Evolutionary conservation across 2,888 invertebrate genomes (phyloP), one percentile per base, ranked within the genome.

Genomic region (Zele albiditarsus): DNA sequence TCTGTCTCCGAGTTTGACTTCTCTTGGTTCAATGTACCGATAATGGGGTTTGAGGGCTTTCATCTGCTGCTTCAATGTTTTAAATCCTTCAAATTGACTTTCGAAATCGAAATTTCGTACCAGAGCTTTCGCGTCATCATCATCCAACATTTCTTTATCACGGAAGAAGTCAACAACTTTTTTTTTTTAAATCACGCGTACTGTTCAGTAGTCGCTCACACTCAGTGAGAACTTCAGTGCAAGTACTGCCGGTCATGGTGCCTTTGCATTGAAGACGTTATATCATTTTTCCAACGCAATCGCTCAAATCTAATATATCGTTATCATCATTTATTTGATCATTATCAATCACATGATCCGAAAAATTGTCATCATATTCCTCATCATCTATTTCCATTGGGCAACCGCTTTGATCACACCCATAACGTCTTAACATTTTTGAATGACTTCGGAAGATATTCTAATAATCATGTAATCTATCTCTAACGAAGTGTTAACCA

Each of bases 221-320:
- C 63, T 67, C 69, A 28, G 68, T 74, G 3, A 76, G 14, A 62
- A 78, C 46, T 28, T 58, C 27, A 10, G 31, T 68, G 12, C 74
- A 53, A 38, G 63, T 63, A 31, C 31, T 75, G 8, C 60, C 71
- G 38, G 79, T 79, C 77, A 79, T 75, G 5, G 79, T 73, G 14
- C 66, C 46, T 27, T 77, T 68, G 23, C 75, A 68, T 57, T 77
- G 76, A 42, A 79, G 65, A 27, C 38, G n/a, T 20, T 20, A 12
- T 25, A 67, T 25, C 67, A 67, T 67, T 46, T 42, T 31, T 12
- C 42, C 14, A 12, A 42, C 46, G 20, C 23, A 27, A 25, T n/a
- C 23, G 8, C 5, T 53, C n/a, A n/a, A 20, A n/a, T 6, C 20
- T 12, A 20, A n/a, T 20, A n/a, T 53, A 53, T 53, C 20, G 20